phyloP scores from a whole-genome alignment of 2,797 vertebrate genomes.

The Amazona ochrocephala region DNA sequence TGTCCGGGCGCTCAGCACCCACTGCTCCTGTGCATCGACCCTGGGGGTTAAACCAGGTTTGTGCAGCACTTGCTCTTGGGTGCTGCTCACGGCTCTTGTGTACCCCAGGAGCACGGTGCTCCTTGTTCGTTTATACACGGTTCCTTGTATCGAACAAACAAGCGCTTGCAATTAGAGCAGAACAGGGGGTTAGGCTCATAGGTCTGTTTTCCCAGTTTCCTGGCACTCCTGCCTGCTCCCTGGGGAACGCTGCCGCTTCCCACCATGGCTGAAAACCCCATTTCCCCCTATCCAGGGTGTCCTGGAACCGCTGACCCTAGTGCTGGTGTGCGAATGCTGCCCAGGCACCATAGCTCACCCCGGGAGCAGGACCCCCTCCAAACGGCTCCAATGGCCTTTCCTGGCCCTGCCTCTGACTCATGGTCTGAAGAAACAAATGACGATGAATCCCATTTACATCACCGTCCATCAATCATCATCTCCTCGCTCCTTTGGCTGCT shows the following conservation, averaged over 20 bases:
- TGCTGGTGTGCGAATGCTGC: not conserved
- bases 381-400: not conserved
- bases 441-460: not conserved
- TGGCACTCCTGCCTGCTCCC: not conserved
- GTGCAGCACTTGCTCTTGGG: not conserved
- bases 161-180: not conserved
- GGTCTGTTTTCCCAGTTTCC: not conserved
- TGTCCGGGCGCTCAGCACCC: not conserved
- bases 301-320: not conserved
- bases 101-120: not conserved
- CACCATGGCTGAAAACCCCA: accelerated
- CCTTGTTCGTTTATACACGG: not conserved
- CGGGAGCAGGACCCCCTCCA: accelerated
- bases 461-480: not conserved
- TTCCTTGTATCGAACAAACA: accelerated
- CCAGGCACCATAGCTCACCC: not conserved
- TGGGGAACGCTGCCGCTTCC: not conserved
- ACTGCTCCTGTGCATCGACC: not conserved
- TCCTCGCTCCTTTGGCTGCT: not conserved
- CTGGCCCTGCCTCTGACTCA: conserved; percentile 19
- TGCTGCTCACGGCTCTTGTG: not conserved
- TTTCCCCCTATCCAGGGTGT: accelerated
- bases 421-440: not conserved
- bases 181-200: not conserved
- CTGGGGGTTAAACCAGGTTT: not conserved